Evolutionary conservation across 23 tunicate genomes (phyloP), one percentile per base, ranked within the genome.

Genomic region (Corella eumyota): DNA sequence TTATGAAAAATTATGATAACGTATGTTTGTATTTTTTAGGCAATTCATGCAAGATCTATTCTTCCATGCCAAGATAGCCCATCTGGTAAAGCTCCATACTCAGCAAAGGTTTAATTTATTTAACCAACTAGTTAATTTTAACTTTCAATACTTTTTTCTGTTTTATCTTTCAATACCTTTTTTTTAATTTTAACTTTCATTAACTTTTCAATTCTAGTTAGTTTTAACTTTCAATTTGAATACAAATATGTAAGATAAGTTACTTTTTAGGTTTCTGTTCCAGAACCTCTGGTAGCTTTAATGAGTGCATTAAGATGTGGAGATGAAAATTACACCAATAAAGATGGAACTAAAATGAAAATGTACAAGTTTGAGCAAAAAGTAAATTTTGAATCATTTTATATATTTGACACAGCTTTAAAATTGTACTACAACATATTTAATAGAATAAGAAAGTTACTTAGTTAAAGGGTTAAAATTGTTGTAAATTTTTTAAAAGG

Each of bases 21-120:
- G n/a, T 40, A 40, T 40, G 48, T 40, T 9, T 40, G 48, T 40
- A 9, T 40, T 40, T 4, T 74, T 26, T 63, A 90, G 97, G 98
- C 98, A 4, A 92, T 92, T 34, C 98, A 92, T 51, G 98, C 95
- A 15, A 76, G 99, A 51, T 93, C 99, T 6, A 50, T 93, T 9
- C 60, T 93, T 3, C 99, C 99, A 0, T 93, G 99, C 50, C 99
- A 93, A 70, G 99, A 93, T 50, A 72, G 71, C 30, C 99, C 99
- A 24, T 74, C 90, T 30, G 90, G 58, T n/a, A 93, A 93, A 59
- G 73, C 74, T 6, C 71, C 93, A 13, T 93, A 93, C 65, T 32
- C 66, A 37, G 93, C 99, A 9, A 62, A 66, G 66, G 96, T 88
- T 24, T 1, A 24, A n/a, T n/a, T n/a, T n/a, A n/a, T n/a, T n/a